These are phyloP conservation scores for Agrotis clavis DNA, from an alignment of 2,888 invertebrate species.

Conservation along the genomic window DNA sequence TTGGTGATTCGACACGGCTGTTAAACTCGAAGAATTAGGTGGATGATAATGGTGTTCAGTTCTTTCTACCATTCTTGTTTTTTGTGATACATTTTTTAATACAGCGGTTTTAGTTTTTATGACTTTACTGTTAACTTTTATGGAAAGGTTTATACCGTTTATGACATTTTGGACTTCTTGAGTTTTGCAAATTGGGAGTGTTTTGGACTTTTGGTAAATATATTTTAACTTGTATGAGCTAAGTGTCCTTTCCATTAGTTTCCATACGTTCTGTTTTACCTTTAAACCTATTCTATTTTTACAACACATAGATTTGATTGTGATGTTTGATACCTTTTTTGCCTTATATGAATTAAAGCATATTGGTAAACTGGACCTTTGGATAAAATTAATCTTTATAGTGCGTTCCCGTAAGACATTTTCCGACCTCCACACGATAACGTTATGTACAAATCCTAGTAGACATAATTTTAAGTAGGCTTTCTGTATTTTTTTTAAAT, in stretches of 20 bases:
- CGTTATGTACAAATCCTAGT: no score
- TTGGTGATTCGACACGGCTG: constrained; percentile 34
- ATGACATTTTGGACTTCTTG: background rate
- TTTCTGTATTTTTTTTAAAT: background rate
- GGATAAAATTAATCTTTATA: no score
- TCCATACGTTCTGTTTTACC: background rate
- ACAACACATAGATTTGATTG: background rate
- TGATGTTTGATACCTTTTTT: background rate
- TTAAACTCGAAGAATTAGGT: constrained; percentile 9
- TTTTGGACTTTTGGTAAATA: background rate
- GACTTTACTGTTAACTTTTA: background rate
- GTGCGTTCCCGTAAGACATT: no score
- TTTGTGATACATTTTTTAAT: background rate
- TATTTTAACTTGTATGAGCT: background rate
- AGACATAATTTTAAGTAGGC: background rate
- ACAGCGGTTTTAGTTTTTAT: background rate
- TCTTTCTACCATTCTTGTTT: background rate
- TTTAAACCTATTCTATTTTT: background rate
- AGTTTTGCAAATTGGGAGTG: background rate
- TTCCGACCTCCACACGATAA: no score
- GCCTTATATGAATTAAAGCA: no score
- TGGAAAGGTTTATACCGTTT: background rate
- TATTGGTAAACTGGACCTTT: no score
- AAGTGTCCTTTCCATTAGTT: background rate
- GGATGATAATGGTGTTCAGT: background rate